Conservation (phyloP, 1,140 invertebrate species). For the Macrostomum lignano region DNA sequence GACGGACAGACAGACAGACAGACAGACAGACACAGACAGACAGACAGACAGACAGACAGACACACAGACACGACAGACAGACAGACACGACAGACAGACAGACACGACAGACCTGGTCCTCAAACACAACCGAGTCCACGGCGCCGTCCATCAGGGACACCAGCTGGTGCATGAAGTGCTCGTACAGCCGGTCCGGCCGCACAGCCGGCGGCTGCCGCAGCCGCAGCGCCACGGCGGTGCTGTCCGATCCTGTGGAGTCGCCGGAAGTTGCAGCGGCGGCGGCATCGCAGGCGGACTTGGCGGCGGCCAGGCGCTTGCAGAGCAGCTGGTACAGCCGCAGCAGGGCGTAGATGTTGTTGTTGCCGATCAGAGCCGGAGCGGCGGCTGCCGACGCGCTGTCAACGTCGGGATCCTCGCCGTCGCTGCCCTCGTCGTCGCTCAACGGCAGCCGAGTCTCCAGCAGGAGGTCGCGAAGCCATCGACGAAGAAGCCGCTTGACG, state of each 20-base stretch:
- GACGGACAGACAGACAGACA: too few species aligned
- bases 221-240: constrained; percentile 49
- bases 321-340: constrained; percentile 54
- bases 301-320: constrained; percentile 61
- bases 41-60: too few species aligned
- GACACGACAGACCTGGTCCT: too few species aligned
- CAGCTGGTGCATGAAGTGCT: constrained; percentile 4
- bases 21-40: too few species aligned
- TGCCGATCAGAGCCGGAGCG: not conserved
- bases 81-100: too few species aligned
- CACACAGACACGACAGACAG: too few species aligned
- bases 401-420: not conserved
- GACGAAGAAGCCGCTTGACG: constrained; percentile 64
- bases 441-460: constrained; percentile 62
- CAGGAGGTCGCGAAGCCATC: constrained; percentile 75
- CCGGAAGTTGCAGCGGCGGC: too few species aligned
- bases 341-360: constrained; percentile 9
- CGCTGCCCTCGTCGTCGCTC: constrained; percentile 74
- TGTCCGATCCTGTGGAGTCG: too few species aligned
- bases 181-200: constrained; percentile 4
- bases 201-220: too few species aligned
- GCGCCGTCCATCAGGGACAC: constrained; percentile 32
- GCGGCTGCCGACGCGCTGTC: not conserved
- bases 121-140: too few species aligned
- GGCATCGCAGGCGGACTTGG: too few species aligned